These are phyloP conservation scores for Lagorchestes hirsutus DNA, from an alignment of 2,797 vertebrate species.

Conservation along the genomic window DNA sequence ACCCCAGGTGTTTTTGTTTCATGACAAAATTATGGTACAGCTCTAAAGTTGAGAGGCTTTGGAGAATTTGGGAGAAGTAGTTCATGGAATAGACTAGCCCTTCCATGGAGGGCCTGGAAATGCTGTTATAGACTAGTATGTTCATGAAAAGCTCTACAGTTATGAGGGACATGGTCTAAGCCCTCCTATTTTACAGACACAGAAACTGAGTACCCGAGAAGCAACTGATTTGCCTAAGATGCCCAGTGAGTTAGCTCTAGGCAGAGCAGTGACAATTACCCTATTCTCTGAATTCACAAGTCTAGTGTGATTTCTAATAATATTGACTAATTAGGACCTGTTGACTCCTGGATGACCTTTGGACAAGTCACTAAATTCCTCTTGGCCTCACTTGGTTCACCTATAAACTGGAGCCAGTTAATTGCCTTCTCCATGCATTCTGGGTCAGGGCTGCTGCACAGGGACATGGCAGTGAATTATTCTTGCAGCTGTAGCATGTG, in stretches of 20 bases:
- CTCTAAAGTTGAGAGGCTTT: neutral
- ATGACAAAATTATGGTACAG: neutral
- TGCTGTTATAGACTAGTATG: neutral
- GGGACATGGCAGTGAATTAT: neutral
- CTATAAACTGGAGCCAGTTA: neutral
- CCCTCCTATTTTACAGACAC: neutral
- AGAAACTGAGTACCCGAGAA: neutral
- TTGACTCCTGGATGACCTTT: neutral
- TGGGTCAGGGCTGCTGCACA: neutral
- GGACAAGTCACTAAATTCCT: neutral
- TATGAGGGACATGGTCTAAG: neutral
- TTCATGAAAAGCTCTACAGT: neutral
- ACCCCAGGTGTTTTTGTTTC: neutral
- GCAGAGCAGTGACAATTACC: neutral
- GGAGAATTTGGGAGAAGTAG: neutral
- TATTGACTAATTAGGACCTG: neutral
- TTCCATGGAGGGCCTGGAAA: neutral
- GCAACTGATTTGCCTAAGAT: neutral
- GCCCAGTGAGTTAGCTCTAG: neutral
- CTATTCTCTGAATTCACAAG: neutral
- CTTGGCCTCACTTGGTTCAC: neutral
- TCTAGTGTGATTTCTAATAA: neutral
- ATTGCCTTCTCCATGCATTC: neutral
- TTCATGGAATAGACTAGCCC: neutral
- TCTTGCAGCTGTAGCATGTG: neutral